Percentiles rank a stretch among this genome's conserved stretches.
These are phyloP conservation scores for Cyclura pinguis DNA, from an alignment of 2,797 vertebrate genomes.

Conservation along the genomic window DNA sequence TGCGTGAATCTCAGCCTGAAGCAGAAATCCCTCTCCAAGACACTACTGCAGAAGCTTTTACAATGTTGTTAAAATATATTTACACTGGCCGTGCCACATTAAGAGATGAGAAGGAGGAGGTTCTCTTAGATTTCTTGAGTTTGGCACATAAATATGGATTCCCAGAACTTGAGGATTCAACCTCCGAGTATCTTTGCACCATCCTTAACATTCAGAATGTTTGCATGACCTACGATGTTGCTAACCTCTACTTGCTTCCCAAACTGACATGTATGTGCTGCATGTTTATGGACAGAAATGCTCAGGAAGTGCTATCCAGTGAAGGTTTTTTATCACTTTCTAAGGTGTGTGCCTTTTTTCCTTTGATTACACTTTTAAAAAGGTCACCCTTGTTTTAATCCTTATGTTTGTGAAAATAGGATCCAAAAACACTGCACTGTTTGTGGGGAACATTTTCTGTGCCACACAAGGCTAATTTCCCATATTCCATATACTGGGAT, in stretches of 20 bases:
- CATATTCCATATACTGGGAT: background rate
- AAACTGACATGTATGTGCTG: slow-evolving; percentile 92
- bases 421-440: background rate
- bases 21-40: slow-evolving; percentile 95
- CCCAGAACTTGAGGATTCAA: slow-evolving; percentile 95
- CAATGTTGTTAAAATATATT: slow-evolving; percentile 95
- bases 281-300: slow-evolving; percentile 95
- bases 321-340: slow-evolving; percentile 94
- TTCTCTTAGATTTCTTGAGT: slow-evolving; percentile 95
- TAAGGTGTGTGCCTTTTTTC: slow-evolving; percentile 83
- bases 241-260: slow-evolving; percentile 93
- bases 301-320: slow-evolving; percentile 91
- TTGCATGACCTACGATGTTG: slow-evolving; percentile 96
- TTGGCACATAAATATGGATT: slow-evolving; percentile 97
- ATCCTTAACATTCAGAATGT: slow-evolving; percentile 95
- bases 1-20: slow-evolving; percentile 95
- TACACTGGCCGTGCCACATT: slow-evolving; percentile 96
- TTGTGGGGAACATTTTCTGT: background rate
- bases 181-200: slow-evolving; percentile 95
- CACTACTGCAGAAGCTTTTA: slow-evolving; percentile 94
- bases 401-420: background rate
- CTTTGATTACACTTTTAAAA: background rate
- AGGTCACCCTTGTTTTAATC: background rate
- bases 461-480: background rate
- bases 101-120: slow-evolving; percentile 93